phyloP scores from a whole-genome alignment of 2,113 vertebrate species.

The Halcyon senegalensis region DNA sequence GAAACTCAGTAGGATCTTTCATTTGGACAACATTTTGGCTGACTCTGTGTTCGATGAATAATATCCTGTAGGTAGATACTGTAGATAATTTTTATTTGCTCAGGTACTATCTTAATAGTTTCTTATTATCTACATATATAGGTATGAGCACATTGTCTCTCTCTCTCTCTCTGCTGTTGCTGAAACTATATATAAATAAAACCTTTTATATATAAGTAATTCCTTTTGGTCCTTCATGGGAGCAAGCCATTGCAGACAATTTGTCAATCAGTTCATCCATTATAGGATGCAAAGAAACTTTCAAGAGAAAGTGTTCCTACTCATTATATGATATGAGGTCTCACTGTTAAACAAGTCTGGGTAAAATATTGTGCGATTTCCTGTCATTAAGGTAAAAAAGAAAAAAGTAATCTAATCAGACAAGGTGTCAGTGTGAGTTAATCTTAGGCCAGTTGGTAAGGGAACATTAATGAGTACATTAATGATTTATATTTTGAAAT shows the following conservation, averaged over 20 bases:
- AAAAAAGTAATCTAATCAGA: background rate
- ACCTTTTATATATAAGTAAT: background rate
- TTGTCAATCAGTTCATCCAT: background rate
- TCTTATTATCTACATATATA: background rate
- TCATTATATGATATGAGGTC: rapidly evolving
- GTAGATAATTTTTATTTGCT: background rate
- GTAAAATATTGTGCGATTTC: background rate
- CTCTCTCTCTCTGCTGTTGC: background rate
- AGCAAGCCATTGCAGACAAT: background rate
- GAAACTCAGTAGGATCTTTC: background rate
- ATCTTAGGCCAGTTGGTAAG: background rate
- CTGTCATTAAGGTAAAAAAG: background rate
- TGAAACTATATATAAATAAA: background rate
- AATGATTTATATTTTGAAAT: background rate
- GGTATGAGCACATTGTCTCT: background rate
- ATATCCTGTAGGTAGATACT: background rate
- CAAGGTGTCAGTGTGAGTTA: background rate
- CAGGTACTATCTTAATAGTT: background rate
- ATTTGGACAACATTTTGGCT: background rate
- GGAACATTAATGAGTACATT: background rate
- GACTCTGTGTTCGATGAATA: background rate
- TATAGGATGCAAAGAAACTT: background rate
- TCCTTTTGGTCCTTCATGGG: background rate
- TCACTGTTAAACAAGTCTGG: background rate
- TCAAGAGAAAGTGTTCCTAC: background rate